Evolutionary conservation across 2,113 vertebrate species (phyloP), one percentile per base, ranked within the genome.

Genomic region (Lontra canadensis): DNA sequence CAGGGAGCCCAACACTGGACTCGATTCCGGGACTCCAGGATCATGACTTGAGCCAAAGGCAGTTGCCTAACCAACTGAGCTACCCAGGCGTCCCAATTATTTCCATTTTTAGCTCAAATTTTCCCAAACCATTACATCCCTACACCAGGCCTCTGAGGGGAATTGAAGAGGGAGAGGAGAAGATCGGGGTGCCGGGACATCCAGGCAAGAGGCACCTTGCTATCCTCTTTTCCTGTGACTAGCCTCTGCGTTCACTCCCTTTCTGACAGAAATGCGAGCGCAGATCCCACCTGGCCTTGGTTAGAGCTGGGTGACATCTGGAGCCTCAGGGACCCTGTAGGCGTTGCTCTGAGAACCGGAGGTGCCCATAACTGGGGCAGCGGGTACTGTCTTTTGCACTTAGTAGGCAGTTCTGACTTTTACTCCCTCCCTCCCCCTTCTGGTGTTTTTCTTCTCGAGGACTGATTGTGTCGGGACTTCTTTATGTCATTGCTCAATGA

Each of bases 401-500:
- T 9, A 73, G 87, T 80, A 90, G 96, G 94, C 74, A 42, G 83
- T 79, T 15, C 0, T 74, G 90, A n/a, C 20, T 23, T 7, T 21
- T 67, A 3, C 4, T 25, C 26, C 87, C 42, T 90, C 59, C 36
- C 47, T 69, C 39, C 61, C 59, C 69, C 73, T 93, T 92, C 92
- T 20, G 67, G 44, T 89, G 80, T 89, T 90, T 95, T 79, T 63
- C 92, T 71, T 74, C 69, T 34, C 49, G 57, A 92, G 94, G 95
- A 92, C 49, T 57, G 89, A 96, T 79, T 76, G 74, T 23, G 52
- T 57, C 4, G 7, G 83, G 49, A 67, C 10, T 88, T 63, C 74
- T 89, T 73, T 73, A 57, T 85, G 80, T 74, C 80, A 34, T 42
- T 88, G 83, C 92, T 97, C 96, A 74, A 44, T 71, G 88, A 95